These are phyloP conservation scores for Hesperophylax magnus DNA, from an alignment of 1,140 invertebrate species.

Conservation along the genomic window DNA sequence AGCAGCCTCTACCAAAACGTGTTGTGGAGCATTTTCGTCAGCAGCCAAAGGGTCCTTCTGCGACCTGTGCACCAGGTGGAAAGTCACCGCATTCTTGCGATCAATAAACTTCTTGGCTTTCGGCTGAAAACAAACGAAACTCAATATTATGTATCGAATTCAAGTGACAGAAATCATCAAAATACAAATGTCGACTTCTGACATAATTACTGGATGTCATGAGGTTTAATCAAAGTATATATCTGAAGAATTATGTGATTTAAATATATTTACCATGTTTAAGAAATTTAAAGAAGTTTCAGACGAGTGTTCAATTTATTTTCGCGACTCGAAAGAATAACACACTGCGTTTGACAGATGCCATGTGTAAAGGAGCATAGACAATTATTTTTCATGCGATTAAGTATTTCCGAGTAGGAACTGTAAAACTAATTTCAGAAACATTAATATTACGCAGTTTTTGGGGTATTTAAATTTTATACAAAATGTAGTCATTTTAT, in stretches of 20 bases:
- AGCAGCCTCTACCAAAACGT: conserved; percentile 81
- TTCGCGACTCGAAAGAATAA: neutral
- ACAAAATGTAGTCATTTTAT: neutral
- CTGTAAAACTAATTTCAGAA: neutral
- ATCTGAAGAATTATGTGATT: neutral
- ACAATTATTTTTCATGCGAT: conserved; percentile 20
- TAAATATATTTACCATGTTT: conserved; percentile 20
- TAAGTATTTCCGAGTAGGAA: neutral
- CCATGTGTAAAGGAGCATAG: conserved; percentile 48
- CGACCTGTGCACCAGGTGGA: conserved; percentile 92
- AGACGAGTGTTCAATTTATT: neutral
- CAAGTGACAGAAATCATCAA: neutral
- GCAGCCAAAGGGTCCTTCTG: conserved; percentile 92
- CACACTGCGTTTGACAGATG: conserved; percentile 29
- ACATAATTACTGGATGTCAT: neutral
- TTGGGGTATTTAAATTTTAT: neutral
- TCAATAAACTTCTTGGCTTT: conserved; percentile 93
- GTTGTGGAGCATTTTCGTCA: conserved; percentile 90
- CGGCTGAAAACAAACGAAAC: conserved; percentile 70
- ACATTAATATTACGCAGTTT: neutral
- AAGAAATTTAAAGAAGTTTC: neutral
- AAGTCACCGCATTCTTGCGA: conserved; percentile 92
- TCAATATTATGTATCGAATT: neutral
- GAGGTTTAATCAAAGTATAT: neutral
- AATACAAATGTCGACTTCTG: too few species aligned